Evolutionary conservation across 2,888 invertebrate species (phyloP).

Genomic region (Strigamia transsilvanica): DNA sequence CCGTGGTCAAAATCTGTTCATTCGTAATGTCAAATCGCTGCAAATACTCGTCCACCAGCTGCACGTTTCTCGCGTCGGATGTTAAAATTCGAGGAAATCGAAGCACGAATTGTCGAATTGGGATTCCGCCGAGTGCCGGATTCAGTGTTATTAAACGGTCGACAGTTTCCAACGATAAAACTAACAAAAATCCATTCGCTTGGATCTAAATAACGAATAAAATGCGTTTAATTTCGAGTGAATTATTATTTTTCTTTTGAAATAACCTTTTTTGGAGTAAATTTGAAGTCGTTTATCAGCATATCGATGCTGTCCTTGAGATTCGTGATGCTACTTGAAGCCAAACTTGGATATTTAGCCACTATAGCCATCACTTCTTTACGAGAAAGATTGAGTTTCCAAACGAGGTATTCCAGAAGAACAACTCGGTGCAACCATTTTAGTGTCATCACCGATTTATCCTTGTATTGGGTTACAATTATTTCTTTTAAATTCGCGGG

Average conservation of each 20-base stretch:
- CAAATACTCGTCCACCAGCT: not conserved
- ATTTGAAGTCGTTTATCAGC: not conserved
- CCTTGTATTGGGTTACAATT: not conserved
- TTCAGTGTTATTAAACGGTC: not conserved
- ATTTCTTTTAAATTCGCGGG: not conserved
- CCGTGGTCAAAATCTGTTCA: not conserved
- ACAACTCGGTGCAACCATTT: not conserved
- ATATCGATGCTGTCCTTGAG: not conserved
- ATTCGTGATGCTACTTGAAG: not conserved
- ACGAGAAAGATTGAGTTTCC: not conserved
- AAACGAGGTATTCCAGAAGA: not conserved
- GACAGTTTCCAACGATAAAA: not conserved
- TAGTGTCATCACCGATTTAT: not conserved
- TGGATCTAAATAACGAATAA: not conserved
- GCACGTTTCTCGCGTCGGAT: not conserved
- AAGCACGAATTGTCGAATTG: not conserved
- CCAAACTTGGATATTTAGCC: not conserved
- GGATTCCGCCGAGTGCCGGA: not conserved
- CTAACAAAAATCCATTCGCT: not conserved
- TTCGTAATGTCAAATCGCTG: not conserved
- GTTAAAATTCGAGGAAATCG: constrained; percentile 22
- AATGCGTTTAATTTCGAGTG: not conserved
- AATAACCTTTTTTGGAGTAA: not conserved
- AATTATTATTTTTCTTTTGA: not conserved
- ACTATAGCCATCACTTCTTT: not conserved